These are phyloP conservation scores for Chloroceryle aenea DNA, from an alignment of 2,113 vertebrate species.

Conservation along the genomic window DNA sequence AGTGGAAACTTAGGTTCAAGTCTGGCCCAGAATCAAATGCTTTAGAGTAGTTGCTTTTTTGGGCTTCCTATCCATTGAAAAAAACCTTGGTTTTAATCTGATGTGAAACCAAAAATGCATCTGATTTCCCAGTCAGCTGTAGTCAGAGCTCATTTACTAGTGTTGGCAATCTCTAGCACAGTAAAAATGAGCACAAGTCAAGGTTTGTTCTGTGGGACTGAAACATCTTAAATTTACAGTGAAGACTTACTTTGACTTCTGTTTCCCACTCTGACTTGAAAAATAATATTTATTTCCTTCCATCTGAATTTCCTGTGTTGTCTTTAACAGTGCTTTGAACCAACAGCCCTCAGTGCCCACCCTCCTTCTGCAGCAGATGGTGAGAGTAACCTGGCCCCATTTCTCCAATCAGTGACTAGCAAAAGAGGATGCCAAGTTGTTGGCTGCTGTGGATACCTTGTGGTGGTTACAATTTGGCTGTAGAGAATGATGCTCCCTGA, in stretches of 20 bases:
- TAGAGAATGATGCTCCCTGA: slow-evolving; percentile 9
- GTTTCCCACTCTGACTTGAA: background rate
- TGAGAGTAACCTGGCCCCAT: background rate
- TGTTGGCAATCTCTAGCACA: background rate
- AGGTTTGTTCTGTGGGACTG: background rate
- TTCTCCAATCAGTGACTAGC: background rate
- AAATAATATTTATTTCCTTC: background rate
- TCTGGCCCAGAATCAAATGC: background rate
- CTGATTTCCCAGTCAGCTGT: background rate
- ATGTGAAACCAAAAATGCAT: background rate
- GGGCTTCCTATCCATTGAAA: background rate
- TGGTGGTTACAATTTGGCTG: background rate
- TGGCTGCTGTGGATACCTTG: slow-evolving; percentile 6
- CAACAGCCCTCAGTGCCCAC: background rate
- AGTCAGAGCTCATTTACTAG: background rate
- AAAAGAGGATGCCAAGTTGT: slow-evolving; percentile 1
- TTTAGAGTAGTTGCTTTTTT: background rate
- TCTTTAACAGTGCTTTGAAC: background rate
- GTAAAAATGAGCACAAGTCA: background rate
- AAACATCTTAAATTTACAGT: background rate
- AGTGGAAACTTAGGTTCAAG: background rate
- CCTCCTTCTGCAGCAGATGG: slow-evolving; percentile 35
- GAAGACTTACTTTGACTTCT: background rate
- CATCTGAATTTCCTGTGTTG: background rate
- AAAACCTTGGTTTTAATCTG: background rate